A percentile compares a stretch with the other conserved stretches of the same genome.
These are phyloP conservation scores for Serinus canaria DNA, from an alignment of 2,113 vertebrate species.

Conservation along the genomic window DNA sequence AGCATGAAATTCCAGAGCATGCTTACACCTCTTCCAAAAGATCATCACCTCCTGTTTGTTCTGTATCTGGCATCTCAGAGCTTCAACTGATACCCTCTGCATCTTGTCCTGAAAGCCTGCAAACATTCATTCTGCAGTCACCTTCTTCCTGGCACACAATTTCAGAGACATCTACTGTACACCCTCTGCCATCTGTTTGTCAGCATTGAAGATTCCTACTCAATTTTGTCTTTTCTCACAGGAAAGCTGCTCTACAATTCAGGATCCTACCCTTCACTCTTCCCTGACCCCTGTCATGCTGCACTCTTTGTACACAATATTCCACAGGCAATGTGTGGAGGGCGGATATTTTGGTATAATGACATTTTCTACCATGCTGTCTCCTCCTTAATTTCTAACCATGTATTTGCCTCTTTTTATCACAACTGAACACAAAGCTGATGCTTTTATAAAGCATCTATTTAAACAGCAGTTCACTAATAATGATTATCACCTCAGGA, in stretches of 20 bases:
- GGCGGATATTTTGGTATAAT: background rate
- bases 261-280: background rate
- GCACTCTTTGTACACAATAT: rapidly evolving
- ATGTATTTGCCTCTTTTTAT: background rate
- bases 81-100: background rate
- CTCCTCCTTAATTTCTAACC: background rate
- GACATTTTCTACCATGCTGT: background rate
- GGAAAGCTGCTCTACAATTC: background rate
- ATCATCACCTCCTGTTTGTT: background rate
- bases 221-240: background rate
- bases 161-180: background rate
- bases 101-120: background rate
- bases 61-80: background rate
- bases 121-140: background rate
- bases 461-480: background rate
- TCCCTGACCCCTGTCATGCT: background rate
- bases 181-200: background rate
- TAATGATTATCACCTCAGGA: background rate
- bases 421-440: background rate
- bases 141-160: background rate
- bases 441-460: background rate
- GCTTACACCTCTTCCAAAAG: background rate
- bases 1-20: background rate
- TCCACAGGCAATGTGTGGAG: rapidly evolving
- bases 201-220: background rate